Evolutionary conservation across 2,113 vertebrate species (phyloP), one percentile per base, ranked within the genome.

Genomic region (Strix uralensis): DNA sequence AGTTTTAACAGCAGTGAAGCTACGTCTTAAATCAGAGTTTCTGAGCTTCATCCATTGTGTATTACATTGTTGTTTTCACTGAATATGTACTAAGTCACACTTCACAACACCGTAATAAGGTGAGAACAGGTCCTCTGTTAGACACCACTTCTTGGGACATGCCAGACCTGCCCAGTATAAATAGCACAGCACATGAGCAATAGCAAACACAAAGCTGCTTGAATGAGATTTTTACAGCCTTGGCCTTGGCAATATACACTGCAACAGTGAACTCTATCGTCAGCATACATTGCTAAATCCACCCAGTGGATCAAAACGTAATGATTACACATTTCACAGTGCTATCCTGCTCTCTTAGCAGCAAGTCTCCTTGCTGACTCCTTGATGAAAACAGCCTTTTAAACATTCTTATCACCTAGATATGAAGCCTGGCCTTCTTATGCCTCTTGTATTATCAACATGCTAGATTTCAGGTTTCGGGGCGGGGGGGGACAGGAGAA

Each of bases 141-240:
- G 69, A 4, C 87, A 96, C 87, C 38, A 42, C 44, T 95, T 93
- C 70, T 46, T 11, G 22, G 93, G 86, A 94, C 83, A 46, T 44
- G 90, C 59, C 83, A 95, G 82, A 87, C 44, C 85, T 96, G 70
- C 74, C 81, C 89, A 55, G 38, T 81, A 86, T 69, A 96, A 96
- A 97, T 47, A 95, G 93, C 72, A 92, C 34, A 82, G 77, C 42
- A 85, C 61, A 85, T 4, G 47, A 92, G 84, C 80, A 94, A 94
- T 3, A 95, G 75, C 86, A 96, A 94, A 90, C 59, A 94, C 61
- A 92, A 93, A 96, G 89, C 70, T 90, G 82, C 70, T 69, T 85
- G 86, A 81, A 83, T 88, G 88, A 80, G 88, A 93, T 71, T 91
- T 90, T 94, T 92, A 92, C 81, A 96, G 83, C 80, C 59, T 42